Percentiles rank a stretch among this genome's conserved stretches.
Conservation (phyloP, 2,113 vertebrate genomes). For the Entosphenus tridentatus region DNA sequence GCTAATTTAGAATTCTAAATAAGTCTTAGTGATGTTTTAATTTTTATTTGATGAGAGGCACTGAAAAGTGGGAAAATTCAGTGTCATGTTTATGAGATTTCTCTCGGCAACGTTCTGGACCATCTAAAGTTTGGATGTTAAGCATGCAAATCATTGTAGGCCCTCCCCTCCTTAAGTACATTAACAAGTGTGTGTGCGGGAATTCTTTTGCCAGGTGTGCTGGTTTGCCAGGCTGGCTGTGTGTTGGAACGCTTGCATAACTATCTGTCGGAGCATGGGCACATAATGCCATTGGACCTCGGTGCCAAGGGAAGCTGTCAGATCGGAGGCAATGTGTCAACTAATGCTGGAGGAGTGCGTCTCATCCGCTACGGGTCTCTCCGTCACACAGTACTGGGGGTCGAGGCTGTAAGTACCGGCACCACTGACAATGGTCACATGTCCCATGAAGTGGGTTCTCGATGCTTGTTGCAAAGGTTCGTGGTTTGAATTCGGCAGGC, state of each 20-base stretch:
- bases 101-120: background rate
- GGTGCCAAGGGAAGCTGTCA: constrained; percentile 90
- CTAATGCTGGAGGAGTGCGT: constrained; percentile 64
- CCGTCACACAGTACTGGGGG: constrained; percentile 56
- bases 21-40: background rate
- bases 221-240: constrained; percentile 77
- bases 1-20: too few species aligned
- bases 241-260: constrained; percentile 47
- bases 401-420: constrained; percentile 52
- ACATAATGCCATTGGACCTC: constrained; percentile 73
- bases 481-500: too few species aligned
- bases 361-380: constrained; percentile 66
- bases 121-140: too few species aligned
- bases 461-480: too few species aligned
- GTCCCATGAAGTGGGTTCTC: too few species aligned
- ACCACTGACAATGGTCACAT: too few species aligned
- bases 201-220: constrained; percentile 29
- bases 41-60: background rate
- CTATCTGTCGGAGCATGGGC: constrained; percentile 38
- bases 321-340: constrained; percentile 75
- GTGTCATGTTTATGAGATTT: background rate
- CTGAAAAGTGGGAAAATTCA: background rate
- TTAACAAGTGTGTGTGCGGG: background rate
- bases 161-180: background rate
- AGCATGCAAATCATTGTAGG: background rate